Base-by-base conservation (phyloP, 2,888 invertebrate species). In the Leptothorax acervorum region DNA sequence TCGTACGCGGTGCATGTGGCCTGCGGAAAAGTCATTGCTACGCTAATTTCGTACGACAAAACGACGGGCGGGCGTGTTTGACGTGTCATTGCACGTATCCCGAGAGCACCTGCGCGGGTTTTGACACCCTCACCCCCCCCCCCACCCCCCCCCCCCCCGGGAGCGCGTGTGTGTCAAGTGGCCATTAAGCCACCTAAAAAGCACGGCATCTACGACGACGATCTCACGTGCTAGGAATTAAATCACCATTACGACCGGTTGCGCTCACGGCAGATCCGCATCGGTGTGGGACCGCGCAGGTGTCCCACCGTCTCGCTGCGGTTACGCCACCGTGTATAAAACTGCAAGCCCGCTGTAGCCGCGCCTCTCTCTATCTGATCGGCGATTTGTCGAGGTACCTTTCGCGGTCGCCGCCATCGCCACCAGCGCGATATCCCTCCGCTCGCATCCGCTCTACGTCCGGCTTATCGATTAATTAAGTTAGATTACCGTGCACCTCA, bases 201-300 rank as follows among this genome's bases (percentile, higher is more conserved):
- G 70, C 85, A 85, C 85, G 86, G 85, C 82, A 86, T 89, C 88
- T 85, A 92, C 90, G 92, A 93, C 92, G 92, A 86, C 90, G 89
- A 93, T 93, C 92, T 93, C 90, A 87, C 90, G 90, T 89, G 90
- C 88, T 86, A 90, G 91, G 91, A 94, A 94, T 94, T 93, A 94
- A 94, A 94, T 93, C 92, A 92, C 91, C 92, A 92, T 93, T 93
- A 92, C 91, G 91, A 90, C 88, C 89, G 91, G 91, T 92, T 87
- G 90, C 88, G 90, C 86, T 87, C 70, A 88, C 90, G 85, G 83
- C 86, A 92, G 92, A 92, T 92, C 89, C 89, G 83, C 90, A 92
- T 92, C 92, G 90, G 91, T 91, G 93, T 93, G 93, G 92, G 93
- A 93, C 87, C 86, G 88, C 87, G 92, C 93, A 94, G 94, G 93